These are phyloP conservation scores for Anarhynchus alexandrinus DNA, from an alignment of 2,113 vertebrate species.

Conservation along the genomic window DNA sequence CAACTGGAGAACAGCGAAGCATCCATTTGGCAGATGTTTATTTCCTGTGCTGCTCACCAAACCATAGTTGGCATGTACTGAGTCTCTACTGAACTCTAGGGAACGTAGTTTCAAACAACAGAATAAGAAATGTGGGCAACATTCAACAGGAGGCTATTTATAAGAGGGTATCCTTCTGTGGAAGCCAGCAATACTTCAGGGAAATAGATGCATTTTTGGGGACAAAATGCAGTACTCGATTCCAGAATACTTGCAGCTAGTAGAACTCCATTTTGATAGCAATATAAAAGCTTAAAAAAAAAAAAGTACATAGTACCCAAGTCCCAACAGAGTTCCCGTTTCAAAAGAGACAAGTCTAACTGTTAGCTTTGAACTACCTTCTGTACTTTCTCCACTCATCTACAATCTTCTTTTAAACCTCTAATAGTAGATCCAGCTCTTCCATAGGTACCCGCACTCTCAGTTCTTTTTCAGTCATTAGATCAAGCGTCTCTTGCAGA, in stretches of 20 bases:
- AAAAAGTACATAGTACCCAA: neutral
- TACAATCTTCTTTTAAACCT: slow-evolving; percentile 73
- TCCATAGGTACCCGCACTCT: slow-evolving; percentile 86
- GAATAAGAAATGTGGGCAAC: neutral
- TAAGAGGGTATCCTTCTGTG: neutral
- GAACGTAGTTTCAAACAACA: slow-evolving; percentile 15
- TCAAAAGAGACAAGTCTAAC: neutral
- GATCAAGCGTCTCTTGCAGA: slow-evolving; percentile 85
- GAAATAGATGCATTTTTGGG: neutral
- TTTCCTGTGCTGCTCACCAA: neutral
- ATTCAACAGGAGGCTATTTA: neutral
- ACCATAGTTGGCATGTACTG: neutral
- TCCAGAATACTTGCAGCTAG: neutral
- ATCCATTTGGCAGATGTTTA: slow-evolving; percentile 19
- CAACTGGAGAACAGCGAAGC: neutral
- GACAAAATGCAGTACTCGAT: neutral
- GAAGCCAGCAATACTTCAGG: neutral
- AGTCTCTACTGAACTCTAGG: neutral
- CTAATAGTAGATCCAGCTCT: slow-evolving; percentile 89
- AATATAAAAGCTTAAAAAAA: neutral
- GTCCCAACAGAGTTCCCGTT: neutral
- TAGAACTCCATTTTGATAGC: neutral
- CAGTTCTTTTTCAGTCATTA: slow-evolving; percentile 91
- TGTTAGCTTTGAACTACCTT: neutral
- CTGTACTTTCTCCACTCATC: neutral